Percentiles rank a stretch among this genome's conserved stretches.
Evolutionary conservation across 2,113 vertebrate species (phyloP).

Genomic region (Brachyistius frenatus): DNA sequence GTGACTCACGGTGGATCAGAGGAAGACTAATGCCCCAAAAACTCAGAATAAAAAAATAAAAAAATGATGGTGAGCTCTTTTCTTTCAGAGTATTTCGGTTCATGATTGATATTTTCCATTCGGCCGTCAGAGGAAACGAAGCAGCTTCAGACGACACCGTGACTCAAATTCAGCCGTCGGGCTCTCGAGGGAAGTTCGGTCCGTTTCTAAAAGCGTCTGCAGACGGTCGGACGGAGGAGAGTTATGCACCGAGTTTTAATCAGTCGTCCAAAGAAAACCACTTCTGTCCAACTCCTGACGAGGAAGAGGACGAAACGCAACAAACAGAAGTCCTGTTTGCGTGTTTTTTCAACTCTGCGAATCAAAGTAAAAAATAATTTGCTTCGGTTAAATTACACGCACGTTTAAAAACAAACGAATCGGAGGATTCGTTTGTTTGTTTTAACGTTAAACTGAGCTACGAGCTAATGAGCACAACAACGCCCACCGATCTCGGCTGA

Average conservation of each 20-base stretch:
- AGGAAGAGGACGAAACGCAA: too few relatives aligned
- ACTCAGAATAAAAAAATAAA: background rate
- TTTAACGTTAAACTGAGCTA: too few relatives aligned
- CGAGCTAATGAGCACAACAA: too few relatives aligned
- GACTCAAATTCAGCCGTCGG: constrained; percentile 47
- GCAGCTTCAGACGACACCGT: background rate
- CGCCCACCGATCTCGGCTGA: too few relatives aligned
- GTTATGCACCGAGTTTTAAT: background rate
- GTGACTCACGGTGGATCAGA: constrained; percentile 54
- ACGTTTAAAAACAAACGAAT: too few relatives aligned
- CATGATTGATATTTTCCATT: constrained; percentile 48
- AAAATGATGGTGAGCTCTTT: background rate
- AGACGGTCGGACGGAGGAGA: constrained; percentile 20
- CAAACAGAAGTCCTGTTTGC: too few relatives aligned
- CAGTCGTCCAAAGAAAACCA: constrained; percentile 2
- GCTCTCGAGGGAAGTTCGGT: constrained; percentile 22
- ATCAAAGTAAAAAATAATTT: too few relatives aligned
- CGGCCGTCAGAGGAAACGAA: constrained; percentile 15
- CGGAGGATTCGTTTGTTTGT: too few relatives aligned
- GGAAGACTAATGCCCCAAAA: constrained; percentile 4
- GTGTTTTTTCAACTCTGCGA: too few relatives aligned
- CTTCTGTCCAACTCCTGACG: background rate
- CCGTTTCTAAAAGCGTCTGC: constrained; percentile 14
- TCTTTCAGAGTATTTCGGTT: constrained; percentile 10
- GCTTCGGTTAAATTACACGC: too few relatives aligned